These are phyloP conservation scores for Halcyon leucocephala DNA, from an alignment of 2,797 vertebrate species.

Conservation along the genomic window DNA sequence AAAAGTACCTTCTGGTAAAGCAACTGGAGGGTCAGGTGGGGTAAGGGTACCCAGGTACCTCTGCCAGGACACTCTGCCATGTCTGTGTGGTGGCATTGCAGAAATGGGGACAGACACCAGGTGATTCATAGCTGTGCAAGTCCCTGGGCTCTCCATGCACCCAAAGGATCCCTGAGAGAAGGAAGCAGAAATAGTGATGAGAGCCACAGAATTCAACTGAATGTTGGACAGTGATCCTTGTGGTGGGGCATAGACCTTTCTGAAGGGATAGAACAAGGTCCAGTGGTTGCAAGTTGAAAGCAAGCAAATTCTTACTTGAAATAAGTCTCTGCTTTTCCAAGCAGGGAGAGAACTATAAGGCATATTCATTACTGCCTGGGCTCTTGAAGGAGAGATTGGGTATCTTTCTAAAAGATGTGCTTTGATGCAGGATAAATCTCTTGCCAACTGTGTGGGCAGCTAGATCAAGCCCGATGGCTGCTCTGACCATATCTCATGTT, in stretches of 20 bases:
- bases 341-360: neutral
- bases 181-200: neutral
- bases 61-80: neutral
- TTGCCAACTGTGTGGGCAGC: neutral
- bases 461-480: neutral
- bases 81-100: neutral
- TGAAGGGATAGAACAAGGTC: neutral
- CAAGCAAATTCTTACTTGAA: neutral
- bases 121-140: neutral
- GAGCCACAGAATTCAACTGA: neutral
- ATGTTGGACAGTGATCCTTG: neutral
- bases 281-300: neutral
- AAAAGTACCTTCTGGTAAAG: neutral
- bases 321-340: neutral
- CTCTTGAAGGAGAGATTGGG: neutral
- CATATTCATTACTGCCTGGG: neutral
- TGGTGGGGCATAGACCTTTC: neutral
- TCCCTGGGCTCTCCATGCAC: neutral
- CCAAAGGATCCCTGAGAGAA: neutral
- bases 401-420: neutral
- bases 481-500: neutral
- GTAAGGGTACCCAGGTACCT: neutral
- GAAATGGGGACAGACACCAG: neutral
- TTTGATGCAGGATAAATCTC: neutral
- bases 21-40: neutral